Evolutionary conservation across 1,140 invertebrate genomes (phyloP).

Genomic region (Calycopis cecrops): DNA sequence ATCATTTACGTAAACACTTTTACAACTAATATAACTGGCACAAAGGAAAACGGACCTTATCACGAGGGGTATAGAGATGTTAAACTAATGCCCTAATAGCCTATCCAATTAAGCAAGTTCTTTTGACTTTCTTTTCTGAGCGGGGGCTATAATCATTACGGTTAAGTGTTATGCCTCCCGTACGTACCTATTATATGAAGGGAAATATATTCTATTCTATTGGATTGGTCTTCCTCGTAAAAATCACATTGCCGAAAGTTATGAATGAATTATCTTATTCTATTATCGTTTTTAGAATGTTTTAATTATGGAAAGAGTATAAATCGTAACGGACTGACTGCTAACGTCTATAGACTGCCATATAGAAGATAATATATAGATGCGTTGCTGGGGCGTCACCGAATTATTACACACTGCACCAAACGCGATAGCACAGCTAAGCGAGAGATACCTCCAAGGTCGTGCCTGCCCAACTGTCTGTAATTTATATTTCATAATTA

Average conservation of each 20-base stretch:
- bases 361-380: too few species aligned
- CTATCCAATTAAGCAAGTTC: conserved; percentile 47
- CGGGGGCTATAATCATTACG: conserved; percentile 47
- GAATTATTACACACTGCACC: too few species aligned
- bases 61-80: neutral
- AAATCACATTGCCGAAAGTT: conserved; percentile 13
- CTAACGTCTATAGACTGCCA: too few species aligned
- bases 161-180: conserved; percentile 33
- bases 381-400: too few species aligned
- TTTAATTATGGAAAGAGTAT: too few species aligned
- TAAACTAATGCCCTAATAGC: conserved; percentile 12
- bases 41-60: conserved; percentile 20
- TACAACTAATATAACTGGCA: conserved; percentile 8
- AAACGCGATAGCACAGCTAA: too few species aligned
- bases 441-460: too few species aligned
- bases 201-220: conserved; percentile 31
- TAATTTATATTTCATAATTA: too few species aligned
- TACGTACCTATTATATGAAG: conserved; percentile 24
- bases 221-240: conserved; percentile 15
- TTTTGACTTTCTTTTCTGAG: conserved; percentile 47
- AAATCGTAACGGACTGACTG: too few species aligned
- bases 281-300: too few species aligned
- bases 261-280: conserved; percentile 2
- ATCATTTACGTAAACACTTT: conserved; percentile 27
- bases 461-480: too few species aligned